Conservation (phyloP, 2,113 vertebrate genomes). For the Alaudala cheleensis region DNA sequence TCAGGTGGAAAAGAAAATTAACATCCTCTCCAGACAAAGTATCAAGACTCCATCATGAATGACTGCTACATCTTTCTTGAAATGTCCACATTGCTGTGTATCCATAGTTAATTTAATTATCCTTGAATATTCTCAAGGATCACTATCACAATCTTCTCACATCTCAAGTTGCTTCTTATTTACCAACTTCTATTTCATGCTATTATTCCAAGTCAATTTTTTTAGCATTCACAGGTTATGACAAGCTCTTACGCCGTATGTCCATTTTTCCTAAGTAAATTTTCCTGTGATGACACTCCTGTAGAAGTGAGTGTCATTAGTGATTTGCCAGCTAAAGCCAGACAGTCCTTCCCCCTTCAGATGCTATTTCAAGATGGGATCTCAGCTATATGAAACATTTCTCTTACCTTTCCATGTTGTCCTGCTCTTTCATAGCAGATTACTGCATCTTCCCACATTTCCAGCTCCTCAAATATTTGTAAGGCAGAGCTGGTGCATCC, state of each 20-base stretch:
- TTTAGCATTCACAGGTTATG: not conserved
- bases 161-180: not conserved
- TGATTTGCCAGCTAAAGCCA: not conserved
- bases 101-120: not conserved
- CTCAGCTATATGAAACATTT: not conserved
- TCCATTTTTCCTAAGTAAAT: not conserved
- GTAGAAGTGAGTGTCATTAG: not conserved
- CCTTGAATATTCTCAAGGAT: not conserved
- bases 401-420: constrained; percentile 91
- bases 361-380: not conserved
- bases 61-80: not conserved
- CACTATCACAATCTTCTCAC: not conserved
- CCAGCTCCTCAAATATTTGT: constrained; percentile 88
- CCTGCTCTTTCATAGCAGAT: constrained; percentile 92
- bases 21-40: not conserved
- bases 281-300: not conserved
- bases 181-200: not conserved
- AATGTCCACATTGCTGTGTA: not conserved
- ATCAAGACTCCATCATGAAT: not conserved
- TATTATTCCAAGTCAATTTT: not conserved
- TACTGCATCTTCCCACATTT: constrained; percentile 97
- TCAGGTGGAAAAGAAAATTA: not conserved
- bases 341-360: not conserved
- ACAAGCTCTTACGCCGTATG: not conserved
- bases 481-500: constrained; percentile 91